phyloP scores from a whole-genome alignment of 2,113 vertebrate genomes.

The Indicator maculatus region DNA sequence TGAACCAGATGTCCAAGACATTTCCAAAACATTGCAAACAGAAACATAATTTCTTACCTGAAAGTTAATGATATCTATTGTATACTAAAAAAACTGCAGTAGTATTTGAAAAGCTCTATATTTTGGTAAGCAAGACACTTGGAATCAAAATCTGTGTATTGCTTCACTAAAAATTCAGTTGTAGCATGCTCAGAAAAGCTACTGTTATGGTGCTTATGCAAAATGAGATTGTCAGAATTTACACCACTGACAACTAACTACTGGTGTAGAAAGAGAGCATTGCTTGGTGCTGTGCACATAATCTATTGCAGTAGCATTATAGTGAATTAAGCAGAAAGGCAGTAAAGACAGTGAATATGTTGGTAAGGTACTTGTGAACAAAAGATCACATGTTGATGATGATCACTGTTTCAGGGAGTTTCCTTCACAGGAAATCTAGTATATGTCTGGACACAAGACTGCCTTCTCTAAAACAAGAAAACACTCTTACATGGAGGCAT shows the following conservation, averaged over 20 bases:
- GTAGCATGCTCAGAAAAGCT: background rate
- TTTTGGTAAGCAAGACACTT: background rate
- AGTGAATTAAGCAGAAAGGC: background rate
- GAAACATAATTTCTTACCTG: background rate
- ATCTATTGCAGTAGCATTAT: background rate
- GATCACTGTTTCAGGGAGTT: background rate
- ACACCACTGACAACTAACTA: background rate
- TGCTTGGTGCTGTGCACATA: background rate
- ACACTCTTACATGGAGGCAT: background rate
- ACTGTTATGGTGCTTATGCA: background rate
- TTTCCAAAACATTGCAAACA: constrained; percentile 7
- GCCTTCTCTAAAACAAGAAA: background rate
- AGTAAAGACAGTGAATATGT: background rate
- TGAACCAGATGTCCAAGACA: background rate
- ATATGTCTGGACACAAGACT: background rate
- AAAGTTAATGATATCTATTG: background rate
- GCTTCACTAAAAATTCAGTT: background rate
- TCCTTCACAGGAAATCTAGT: background rate
- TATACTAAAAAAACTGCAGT: background rate
- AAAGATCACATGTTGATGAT: background rate
- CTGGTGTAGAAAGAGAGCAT: background rate
- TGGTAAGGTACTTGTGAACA: background rate
- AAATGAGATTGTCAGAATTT: constrained; percentile 38
- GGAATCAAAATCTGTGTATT: background rate
- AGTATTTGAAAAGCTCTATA: background rate